These are phyloP conservation scores for Magallana ariakensis DNA, from an alignment of 1,140 invertebrate species.

Conservation along the genomic window DNA sequence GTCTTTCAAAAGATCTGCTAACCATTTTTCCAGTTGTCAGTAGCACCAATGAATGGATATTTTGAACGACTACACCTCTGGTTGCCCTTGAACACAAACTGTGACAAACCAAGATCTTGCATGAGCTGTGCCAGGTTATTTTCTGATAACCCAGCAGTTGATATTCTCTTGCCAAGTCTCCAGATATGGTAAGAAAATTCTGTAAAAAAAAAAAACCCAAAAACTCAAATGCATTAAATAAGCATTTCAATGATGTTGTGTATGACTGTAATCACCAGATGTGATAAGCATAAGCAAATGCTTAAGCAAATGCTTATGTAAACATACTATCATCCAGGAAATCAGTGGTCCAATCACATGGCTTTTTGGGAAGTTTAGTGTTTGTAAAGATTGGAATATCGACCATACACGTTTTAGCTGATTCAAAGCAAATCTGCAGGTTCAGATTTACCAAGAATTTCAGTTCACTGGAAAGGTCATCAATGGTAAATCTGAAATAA, in stretches of 20 bases:
- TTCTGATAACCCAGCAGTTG: constrained; percentile 2
- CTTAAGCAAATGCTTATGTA: not conserved
- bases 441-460: constrained; percentile 57
- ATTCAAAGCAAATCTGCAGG: constrained; percentile 58
- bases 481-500: constrained; percentile 55
- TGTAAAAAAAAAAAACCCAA: not conserved
- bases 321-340: constrained; percentile 35
- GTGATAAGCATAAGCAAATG: too few species aligned
- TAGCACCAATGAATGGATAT: not conserved
- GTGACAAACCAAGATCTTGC: constrained; percentile 4
- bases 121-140: constrained; percentile 26
- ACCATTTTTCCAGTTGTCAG: constrained; percentile 26
- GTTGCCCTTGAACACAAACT: constrained; percentile 32
- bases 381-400: constrained; percentile 49
- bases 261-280: too few species aligned
- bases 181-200: constrained; percentile 15
- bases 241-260: too few species aligned
- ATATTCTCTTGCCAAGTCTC: constrained; percentile 31
- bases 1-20: not conserved
- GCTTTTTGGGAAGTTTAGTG: constrained; percentile 56
- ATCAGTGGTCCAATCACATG: constrained; percentile 54
- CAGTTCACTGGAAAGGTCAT: constrained; percentile 49
- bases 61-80: not conserved
- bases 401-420: constrained; percentile 46
- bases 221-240: too few species aligned